Evolutionary conservation across 2,888 invertebrate genomes (phyloP), one percentile per base, ranked within the genome.

Genomic region (Dermolepida albohirtum): DNA sequence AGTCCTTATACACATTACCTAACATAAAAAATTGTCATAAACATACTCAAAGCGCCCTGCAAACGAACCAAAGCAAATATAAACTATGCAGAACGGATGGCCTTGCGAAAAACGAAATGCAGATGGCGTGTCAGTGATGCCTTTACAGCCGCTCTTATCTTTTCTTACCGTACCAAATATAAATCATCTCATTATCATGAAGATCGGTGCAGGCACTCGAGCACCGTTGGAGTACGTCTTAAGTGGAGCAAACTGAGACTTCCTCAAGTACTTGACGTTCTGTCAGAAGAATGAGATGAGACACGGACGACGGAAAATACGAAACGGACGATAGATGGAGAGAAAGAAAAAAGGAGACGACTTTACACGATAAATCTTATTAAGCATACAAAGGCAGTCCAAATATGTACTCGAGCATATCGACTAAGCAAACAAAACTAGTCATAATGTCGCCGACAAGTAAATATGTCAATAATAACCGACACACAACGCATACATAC

Each of bases 381-480:
- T 52, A 51, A 34, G 52, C 44, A 44, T 29, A 59, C 44, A 59
- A 66, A 66, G 59, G 66, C 62, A 41, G 39, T 55, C 44, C 67
- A 67, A 70, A 70, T 69, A 70, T 70, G 69, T 69, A 69, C 63
- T 63, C 54, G 69, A 59, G 52, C 17, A 64, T 64, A 68, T 54
- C 64, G 59, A 51, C 69, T 66, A 49, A 34, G 51, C 67, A 67
- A 67, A 67, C 69, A 70, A 39, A 59, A 67, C 66, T 69, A 69
- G 71, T 71, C 71, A 47, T 59, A 55, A 67, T 66, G 71, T 68
- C 71, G 71, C 71, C 71, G 66, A 43, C 64, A 64, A 57, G 68
- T 69, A 71, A 68, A 68, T 67, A 69, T 64, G 68, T 71, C 68
- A 71, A 69, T 71, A 68, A 71, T 68, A 66, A 66, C 66, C 63